Base-by-base conservation (phyloP, 1,140 invertebrate species). In the Polyergus mexicanus region DNA sequence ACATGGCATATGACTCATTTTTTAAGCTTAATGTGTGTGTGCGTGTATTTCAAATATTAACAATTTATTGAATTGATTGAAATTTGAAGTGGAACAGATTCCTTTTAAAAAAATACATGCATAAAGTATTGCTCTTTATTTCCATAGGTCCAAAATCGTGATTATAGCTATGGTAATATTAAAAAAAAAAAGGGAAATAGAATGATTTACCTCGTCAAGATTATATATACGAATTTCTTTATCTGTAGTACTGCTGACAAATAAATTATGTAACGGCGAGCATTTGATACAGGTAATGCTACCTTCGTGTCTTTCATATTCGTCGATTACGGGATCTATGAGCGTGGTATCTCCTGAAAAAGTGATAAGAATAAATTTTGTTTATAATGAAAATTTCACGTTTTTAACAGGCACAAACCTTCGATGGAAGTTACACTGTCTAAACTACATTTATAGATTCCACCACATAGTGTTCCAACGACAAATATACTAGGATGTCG, bases 211-310 rank as follows among this genome's bases (percentile, higher is more conserved):
- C 92, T 95, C 90, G 62, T 93, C 92, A 65, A 94, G 91, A 86
- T 93, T 90, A 54, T 94, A 95, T 81, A 95, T 93, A 22, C 94
- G 89, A 80, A 95, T 93, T 90, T 95, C 94, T 77, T 93, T 94
- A 71, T 95, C 93, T 2, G 93, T 94, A 3, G 92, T 92, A 38
- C 92, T 91, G 8, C 92, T 89, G 8, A 95, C 84, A 63, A 95
- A 95, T 5, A 93, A 35, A 90, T 94, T 92, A 68, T 85, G 87
- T 44, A 84, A 90, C n/a, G 92, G 93, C 6, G 94, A 94, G 84
- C 92, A 94, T 78, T 94, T 94, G 0, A 95, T 56, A 72, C 92
- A 92, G 2, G 94, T 95, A 16, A 95, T 88, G 68, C 91, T 94
- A 28, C 94, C 94, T 66, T 92, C 91, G 32, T 94, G 92, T 47